Evolutionary conservation across 2,797 vertebrate genomes (phyloP).

Genomic region (Rhabdomys pumilio): DNA sequence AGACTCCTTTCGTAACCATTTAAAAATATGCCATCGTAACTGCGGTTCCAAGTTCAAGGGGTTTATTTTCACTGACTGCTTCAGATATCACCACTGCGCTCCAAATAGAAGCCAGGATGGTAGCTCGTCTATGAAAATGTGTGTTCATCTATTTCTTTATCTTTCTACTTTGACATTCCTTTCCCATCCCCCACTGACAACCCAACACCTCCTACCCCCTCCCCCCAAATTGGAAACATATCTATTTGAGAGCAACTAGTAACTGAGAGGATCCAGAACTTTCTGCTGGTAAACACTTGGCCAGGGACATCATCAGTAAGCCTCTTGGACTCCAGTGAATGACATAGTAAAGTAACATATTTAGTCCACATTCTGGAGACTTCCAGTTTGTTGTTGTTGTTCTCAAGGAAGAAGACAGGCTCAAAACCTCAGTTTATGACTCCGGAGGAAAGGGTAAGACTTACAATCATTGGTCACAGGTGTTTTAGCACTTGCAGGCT

Average conservation of each 20-base stretch:
- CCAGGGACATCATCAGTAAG: not conserved
- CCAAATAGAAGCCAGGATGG: slow-evolving; percentile 55
- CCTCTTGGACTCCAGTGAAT: not conserved
- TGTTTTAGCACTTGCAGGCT: slow-evolving; percentile 18
- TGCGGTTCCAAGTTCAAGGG: not conserved
- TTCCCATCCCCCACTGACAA: rapidly evolving
- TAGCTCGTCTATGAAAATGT: not conserved
- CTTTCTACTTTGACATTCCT: not conserved
- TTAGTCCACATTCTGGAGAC: not conserved
- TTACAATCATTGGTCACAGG: not conserved
- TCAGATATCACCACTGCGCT: slow-evolving; percentile 37
- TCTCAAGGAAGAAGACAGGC: not conserved
- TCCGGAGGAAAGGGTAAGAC: not conserved
- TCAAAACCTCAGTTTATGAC: not conserved
- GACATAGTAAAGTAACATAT: not conserved
- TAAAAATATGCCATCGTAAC: slow-evolving; percentile 73
- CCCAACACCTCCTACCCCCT: too few species aligned
- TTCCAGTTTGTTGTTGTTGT: not conserved
- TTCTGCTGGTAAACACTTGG: not conserved
- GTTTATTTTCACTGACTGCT: slow-evolving; percentile 69
- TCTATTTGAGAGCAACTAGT: not conserved
- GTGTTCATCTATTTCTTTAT: not conserved
- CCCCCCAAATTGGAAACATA: not conserved
- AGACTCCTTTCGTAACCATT: slow-evolving; percentile 74
- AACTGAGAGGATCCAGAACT: not conserved